Conservation (phyloP, 2,113 vertebrate genomes). For the Apeltes quadracus region DNA sequence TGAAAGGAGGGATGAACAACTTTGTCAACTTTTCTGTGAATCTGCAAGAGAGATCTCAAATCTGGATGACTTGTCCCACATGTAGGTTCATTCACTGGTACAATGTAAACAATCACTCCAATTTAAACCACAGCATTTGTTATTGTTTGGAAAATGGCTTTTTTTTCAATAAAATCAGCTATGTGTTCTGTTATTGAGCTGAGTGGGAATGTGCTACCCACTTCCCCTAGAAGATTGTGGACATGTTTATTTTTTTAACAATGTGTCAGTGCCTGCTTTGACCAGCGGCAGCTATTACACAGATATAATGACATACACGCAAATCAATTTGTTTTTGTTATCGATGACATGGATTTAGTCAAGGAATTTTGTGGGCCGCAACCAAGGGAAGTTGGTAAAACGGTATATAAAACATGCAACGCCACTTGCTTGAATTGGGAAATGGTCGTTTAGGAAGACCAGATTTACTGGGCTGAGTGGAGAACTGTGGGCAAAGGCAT, state of each 20-base stretch:
- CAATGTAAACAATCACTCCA: neutral
- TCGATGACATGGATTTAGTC: no score
- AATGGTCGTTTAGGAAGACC: no score
- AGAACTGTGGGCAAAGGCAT: neutral
- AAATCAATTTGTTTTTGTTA: no score
- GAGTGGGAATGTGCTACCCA: no score
- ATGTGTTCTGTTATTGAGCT: neutral
- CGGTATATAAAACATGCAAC: no score
- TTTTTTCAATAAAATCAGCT: neutral
- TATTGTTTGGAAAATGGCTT: neutral
- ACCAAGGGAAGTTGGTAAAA: no score
- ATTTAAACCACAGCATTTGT: neutral
- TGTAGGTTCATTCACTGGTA: neutral
- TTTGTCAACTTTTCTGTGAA: neutral
- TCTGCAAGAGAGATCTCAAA: neutral
- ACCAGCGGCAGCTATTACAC: no score
- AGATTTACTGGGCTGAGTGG: neutral
- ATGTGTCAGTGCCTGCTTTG: no score
- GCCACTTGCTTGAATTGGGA: no score
- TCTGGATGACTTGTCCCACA: neutral
- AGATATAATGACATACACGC: no score
- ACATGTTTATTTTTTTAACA: no score
- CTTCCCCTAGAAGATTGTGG: neutral
- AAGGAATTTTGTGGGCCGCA: no score
- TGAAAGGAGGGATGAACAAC: neutral